Conservation (phyloP, 2,797 vertebrate genomes). For the Hipposideros larvatus region DNA sequence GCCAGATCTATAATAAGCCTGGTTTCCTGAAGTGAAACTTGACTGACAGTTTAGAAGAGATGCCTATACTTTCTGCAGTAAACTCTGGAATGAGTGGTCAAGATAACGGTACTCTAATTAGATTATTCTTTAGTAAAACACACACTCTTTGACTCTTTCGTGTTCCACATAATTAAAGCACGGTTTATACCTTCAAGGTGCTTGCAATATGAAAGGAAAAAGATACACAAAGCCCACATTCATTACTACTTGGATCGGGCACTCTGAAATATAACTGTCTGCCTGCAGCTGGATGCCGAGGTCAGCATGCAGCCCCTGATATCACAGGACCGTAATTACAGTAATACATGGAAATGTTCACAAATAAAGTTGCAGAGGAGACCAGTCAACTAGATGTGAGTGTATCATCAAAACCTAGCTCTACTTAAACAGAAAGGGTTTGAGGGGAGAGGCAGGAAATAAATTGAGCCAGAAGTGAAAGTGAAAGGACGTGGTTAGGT, state of each 20-base stretch:
- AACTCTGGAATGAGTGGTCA: neutral
- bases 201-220: neutral
- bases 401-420: neutral
- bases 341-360: neutral
- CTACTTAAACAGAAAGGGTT: neutral
- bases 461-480: neutral
- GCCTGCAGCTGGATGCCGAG: neutral
- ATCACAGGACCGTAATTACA: neutral
- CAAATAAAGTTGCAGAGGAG: neutral
- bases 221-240: neutral
- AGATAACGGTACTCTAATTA: neutral
- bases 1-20: neutral
- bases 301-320: neutral
- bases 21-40: neutral
- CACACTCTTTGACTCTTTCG: neutral
- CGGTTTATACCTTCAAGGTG: neutral
- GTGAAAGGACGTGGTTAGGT: neutral
- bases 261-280: neutral
- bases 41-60: neutral
- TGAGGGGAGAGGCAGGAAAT: neutral
- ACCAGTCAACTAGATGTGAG: neutral
- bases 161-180: neutral
- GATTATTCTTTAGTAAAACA: neutral
- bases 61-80: neutral
- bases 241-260: neutral